These are phyloP conservation scores for Phalera bucephala DNA, from an alignment of 2,888 invertebrate genomes.

Conservation along the genomic window DNA sequence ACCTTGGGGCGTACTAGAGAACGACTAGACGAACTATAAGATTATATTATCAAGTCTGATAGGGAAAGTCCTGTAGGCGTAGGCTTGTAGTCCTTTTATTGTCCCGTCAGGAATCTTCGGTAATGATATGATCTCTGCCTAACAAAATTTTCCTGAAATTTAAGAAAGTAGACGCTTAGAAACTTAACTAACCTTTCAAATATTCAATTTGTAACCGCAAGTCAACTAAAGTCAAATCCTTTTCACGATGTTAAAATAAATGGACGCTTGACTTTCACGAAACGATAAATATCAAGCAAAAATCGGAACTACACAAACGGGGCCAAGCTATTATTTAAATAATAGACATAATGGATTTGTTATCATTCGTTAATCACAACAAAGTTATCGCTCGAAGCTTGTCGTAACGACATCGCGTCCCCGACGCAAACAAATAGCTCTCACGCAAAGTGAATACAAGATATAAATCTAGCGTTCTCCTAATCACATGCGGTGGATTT, in stretches of 20 bases:
- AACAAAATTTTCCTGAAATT: no score
- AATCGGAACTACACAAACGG: conserved; percentile 9
- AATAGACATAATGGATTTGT: conserved; percentile 28
- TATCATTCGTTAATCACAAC: conserved; percentile 48
- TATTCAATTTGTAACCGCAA: neutral
- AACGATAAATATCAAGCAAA: conserved; percentile 2
- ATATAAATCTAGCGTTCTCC: conserved; percentile 74
- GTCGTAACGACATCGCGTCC: conserved; percentile 38
- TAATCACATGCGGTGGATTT: conserved; percentile 76
- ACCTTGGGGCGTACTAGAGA: no score
- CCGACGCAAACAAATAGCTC: conserved; percentile 64
- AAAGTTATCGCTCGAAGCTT: conserved; percentile 45
- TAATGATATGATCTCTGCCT: no score
- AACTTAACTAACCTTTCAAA: neutral
- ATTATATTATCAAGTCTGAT: no score
- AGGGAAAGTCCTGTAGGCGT: no score
- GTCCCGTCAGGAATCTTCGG: no score
- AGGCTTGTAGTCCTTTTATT: no score
- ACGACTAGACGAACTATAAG: no score
- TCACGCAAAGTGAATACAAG: conserved; percentile 78
- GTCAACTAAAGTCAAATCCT: neutral
- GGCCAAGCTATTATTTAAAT: conserved; percentile 19
- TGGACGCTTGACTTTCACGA: neutral
- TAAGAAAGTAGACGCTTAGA: neutral
- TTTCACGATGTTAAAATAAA: neutral